Conservation (phyloP, 2,888 invertebrate genomes). For the Lycocerus yunnanus region DNA sequence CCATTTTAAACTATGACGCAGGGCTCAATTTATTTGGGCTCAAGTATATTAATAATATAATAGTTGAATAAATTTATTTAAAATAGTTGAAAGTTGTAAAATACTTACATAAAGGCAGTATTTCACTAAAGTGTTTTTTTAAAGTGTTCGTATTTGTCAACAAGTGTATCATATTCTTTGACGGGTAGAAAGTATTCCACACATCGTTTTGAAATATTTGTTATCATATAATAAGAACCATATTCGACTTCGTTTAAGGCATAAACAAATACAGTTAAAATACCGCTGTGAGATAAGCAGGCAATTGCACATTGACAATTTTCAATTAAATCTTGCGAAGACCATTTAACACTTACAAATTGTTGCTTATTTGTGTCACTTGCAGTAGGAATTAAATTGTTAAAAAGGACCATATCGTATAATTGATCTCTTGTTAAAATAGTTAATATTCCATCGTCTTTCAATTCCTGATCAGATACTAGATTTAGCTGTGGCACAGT, state of each 20-base stretch:
- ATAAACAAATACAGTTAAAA: conserved; percentile 46
- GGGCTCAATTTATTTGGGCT: too few species aligned
- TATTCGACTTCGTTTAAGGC: conserved; percentile 40
- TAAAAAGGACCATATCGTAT: conserved; percentile 42
- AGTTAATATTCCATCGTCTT: conserved; percentile 40
- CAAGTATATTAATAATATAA: too few species aligned
- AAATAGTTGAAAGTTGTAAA: too few species aligned
- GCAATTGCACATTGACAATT: conserved; percentile 42
- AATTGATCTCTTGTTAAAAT: conserved; percentile 40
- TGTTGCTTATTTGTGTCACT: conserved; percentile 33
- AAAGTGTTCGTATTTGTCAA: conserved; percentile 34
- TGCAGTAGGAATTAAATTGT: conserved; percentile 41
- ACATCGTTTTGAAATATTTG: conserved; percentile 44
- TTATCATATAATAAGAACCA: conserved; percentile 38
- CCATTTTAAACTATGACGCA: too few species aligned
- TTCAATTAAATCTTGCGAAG: conserved; percentile 42
- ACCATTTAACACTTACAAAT: conserved; percentile 45
- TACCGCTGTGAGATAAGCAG: conserved; percentile 44
- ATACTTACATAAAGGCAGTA: conserved; percentile 43
- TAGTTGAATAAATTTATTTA: too few species aligned
- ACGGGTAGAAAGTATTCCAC: conserved; percentile 36
- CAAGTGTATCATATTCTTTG: conserved; percentile 27
- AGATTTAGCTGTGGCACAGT: conserved; percentile 37
- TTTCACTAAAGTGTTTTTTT: conserved; percentile 41
- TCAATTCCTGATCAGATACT: conserved; percentile 41